Conservation (phyloP, 1,140 invertebrate genomes). For the Oncopeltus fasciatus region DNA sequence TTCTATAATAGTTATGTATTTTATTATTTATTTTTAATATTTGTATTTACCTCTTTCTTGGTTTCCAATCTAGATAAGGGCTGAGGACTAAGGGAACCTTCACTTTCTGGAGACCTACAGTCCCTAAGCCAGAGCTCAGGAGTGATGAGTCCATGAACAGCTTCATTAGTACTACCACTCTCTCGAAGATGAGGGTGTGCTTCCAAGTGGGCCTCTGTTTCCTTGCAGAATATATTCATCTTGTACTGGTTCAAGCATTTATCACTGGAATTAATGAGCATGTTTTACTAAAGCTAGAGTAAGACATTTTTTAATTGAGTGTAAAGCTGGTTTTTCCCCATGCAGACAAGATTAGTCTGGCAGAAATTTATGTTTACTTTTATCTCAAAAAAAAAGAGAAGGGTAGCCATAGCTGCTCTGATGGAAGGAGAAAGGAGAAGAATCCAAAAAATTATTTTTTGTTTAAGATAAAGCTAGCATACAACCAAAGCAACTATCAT, state of each 20-base stretch:
- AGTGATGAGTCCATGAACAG: slow-evolving; percentile 49
- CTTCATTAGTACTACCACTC: slow-evolving; percentile 21
- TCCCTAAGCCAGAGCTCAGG: slow-evolving; percentile 74
- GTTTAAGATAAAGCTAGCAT: too few species aligned
- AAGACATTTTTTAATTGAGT: too few species aligned
- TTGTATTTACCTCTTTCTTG: slow-evolving; percentile 14
- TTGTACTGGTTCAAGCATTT: slow-evolving; percentile 91
- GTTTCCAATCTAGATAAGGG: slow-evolving; percentile 25
- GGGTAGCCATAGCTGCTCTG: too few species aligned
- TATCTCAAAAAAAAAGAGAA: too few species aligned
- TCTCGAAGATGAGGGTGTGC: slow-evolving; percentile 55
- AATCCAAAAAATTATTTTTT: too few species aligned
- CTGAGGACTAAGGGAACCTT: slow-evolving; percentile 25
- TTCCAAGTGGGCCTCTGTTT: slow-evolving; percentile 76
- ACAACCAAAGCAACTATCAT: too few species aligned
- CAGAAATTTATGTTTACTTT: too few species aligned
- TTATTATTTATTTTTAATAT: neutral
- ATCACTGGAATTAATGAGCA: slow-evolving; percentile 54
- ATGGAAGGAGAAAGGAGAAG: too few species aligned
- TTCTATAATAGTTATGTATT: too few species aligned
- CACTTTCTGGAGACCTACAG: slow-evolving; percentile 43
- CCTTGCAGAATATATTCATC: slow-evolving; percentile 87
- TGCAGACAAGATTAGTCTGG: too few species aligned
- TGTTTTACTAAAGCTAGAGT: too few species aligned
- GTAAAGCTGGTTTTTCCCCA: too few species aligned